phyloP scores from a whole-genome alignment of 1,140 invertebrate genomes.

The Papilio aristodemus region DNA sequence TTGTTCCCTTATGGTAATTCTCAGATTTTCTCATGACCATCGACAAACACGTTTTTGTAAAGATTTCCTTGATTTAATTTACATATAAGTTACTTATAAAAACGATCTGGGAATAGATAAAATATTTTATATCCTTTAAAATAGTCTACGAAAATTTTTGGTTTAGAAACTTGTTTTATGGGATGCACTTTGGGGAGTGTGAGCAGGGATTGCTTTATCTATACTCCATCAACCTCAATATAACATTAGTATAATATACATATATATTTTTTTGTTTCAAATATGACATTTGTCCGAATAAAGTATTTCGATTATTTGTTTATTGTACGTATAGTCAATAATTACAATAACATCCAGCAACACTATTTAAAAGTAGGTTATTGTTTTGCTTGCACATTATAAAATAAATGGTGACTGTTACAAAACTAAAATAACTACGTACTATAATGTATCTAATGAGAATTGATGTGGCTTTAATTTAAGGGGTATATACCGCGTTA shows the following conservation, averaged over 20 bases:
- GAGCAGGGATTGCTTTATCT: neutral
- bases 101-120: neutral
- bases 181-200: neutral
- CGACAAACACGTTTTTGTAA: slow-evolving; percentile 15
- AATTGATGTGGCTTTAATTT: too few species aligned
- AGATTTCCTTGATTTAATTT: neutral
- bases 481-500: too few species aligned
- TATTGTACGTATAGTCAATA: too few species aligned
- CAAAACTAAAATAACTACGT: too few species aligned
- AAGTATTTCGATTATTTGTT: too few species aligned
- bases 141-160: neutral
- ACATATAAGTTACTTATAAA: neutral
- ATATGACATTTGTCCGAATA: too few species aligned
- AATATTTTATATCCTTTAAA: neutral
- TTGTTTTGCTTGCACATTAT: too few species aligned
- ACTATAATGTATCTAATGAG: too few species aligned
- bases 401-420: too few species aligned
- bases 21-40: slow-evolving; percentile 27
- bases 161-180: neutral
- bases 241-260: neutral
- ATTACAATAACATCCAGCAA: too few species aligned
- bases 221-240: neutral
- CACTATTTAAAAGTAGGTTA: too few species aligned
- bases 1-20: slow-evolving; percentile 29
- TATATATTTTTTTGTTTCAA: neutral